phyloP scores from a whole-genome alignment of 2,888 invertebrate genomes.

The Protophormia terraenovae region DNA sequence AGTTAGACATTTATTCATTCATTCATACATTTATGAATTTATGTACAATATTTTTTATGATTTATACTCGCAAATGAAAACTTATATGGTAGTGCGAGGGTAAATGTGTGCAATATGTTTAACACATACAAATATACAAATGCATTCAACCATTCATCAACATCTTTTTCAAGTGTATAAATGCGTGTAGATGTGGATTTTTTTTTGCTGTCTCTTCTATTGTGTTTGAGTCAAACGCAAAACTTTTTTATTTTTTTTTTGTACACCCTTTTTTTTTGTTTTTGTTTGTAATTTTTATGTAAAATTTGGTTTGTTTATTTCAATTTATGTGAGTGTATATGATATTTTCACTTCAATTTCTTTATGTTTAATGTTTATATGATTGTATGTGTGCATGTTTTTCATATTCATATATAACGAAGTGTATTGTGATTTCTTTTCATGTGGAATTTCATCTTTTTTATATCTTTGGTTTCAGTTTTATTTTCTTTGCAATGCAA shows the following conservation, averaged over 20 bases:
- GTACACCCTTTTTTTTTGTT: conserved; percentile 17
- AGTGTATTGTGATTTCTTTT: conserved; percentile 36
- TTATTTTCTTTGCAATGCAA: conserved; percentile 39
- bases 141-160: conserved; percentile 36
- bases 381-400: neutral
- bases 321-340: conserved; percentile 40
- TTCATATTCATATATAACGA: conserved; percentile 14
- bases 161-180: neutral
- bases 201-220: conserved; percentile 36
- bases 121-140: neutral
- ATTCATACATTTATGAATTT: conserved; percentile 31
- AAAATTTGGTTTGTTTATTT: conserved; percentile 3
- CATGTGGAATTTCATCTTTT: neutral
- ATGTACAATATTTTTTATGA: neutral
- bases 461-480: conserved; percentile 18
- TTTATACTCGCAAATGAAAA: neutral
- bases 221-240: conserved; percentile 59
- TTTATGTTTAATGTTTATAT: neutral
- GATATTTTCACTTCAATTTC: conserved; percentile 43
- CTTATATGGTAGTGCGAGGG: neutral
- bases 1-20: conserved; percentile 9
- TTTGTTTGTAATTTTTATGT: neutral
- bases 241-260: conserved; percentile 8
- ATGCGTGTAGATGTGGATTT: neutral
- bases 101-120: neutral